Evolutionary conservation across 2,888 invertebrate species (phyloP).

Genomic region (Abrostola triplasia): DNA sequence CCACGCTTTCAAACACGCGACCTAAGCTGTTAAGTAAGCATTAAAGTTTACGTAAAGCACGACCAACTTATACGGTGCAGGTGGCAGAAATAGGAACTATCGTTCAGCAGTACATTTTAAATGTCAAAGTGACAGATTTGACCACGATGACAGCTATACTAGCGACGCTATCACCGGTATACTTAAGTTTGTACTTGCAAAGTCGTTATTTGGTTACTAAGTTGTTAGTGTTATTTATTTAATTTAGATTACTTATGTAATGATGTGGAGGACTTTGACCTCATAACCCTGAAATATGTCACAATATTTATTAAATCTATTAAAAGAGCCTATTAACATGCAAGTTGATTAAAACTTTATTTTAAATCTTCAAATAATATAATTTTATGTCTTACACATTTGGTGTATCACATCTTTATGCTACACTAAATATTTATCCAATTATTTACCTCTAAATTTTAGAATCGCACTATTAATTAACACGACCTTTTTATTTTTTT

Average conservation of each 20-base stretch:
- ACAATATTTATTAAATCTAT: not conserved
- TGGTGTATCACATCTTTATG: too few relatives aligned
- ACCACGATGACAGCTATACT: not conserved
- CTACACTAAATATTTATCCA: too few relatives aligned
- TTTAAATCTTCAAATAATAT: too few relatives aligned
- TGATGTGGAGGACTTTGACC: constrained; percentile 22
- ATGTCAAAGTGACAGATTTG: not conserved
- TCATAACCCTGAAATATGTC: not conserved
- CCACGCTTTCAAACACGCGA: constrained; percentile 41
- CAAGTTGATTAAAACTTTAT: too few relatives aligned
- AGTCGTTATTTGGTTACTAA: constrained; percentile 27
- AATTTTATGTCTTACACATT: too few relatives aligned
- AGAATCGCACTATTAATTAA: too few relatives aligned
- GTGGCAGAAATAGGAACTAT: not conserved
- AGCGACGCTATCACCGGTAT: not conserved
- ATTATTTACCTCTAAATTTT: too few relatives aligned
- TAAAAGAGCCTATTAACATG: too few relatives aligned
- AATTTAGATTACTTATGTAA: not conserved
- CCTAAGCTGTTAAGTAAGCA: constrained; percentile 40
- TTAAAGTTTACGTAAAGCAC: constrained; percentile 22
- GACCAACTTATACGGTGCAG: not conserved
- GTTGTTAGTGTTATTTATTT: constrained; percentile 27
- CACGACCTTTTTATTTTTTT: too few relatives aligned
- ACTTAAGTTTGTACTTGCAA: not conserved
- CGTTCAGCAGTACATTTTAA: not conserved